phyloP scores from a whole-genome alignment of 2,888 invertebrate species.

The Resseliella maxima region DNA sequence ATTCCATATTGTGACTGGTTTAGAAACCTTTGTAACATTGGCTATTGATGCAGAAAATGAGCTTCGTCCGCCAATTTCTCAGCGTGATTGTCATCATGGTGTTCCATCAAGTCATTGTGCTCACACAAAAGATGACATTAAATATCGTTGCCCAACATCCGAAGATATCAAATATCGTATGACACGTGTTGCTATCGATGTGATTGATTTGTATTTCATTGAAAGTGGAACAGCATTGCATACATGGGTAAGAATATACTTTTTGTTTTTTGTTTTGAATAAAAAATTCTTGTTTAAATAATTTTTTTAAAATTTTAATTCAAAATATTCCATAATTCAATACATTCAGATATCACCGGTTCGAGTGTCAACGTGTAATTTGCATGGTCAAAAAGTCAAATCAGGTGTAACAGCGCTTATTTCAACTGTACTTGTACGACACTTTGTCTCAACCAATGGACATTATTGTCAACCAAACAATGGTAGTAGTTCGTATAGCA shows the following conservation, averaged over 20 bases:
- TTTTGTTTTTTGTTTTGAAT: conserved; percentile 55
- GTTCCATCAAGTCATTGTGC: conserved; percentile 76
- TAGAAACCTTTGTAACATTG: conserved; percentile 89
- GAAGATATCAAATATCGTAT: conserved; percentile 94
- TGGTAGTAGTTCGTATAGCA: conserved; percentile 70
- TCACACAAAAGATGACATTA: conserved; percentile 76
- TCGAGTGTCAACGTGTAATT: conserved; percentile 89
- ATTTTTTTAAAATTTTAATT: too few species aligned
- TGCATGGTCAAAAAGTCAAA: conserved; percentile 92
- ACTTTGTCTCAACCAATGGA: conserved; percentile 74
- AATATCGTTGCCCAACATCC: conserved; percentile 80
- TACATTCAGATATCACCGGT: conserved; percentile 81
- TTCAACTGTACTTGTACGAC: conserved; percentile 77
- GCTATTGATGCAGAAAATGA: conserved; percentile 91
- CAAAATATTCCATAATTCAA: conserved; percentile 58
- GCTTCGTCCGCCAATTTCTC: conserved; percentile 82
- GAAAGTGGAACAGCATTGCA: conserved; percentile 90
- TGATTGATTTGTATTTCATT: conserved; percentile 89
- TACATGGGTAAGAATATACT: conserved; percentile 75
- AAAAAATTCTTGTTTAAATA: conserved; percentile 25
- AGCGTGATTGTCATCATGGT: conserved; percentile 84
- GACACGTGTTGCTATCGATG: conserved; percentile 88
- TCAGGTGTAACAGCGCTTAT: conserved; percentile 89
- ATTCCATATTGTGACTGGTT: conserved; percentile 85
- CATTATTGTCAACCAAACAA: conserved; percentile 64